Conservation (phyloP, 1,140 invertebrate genomes). For the Sweltsa coloradensis region DNA sequence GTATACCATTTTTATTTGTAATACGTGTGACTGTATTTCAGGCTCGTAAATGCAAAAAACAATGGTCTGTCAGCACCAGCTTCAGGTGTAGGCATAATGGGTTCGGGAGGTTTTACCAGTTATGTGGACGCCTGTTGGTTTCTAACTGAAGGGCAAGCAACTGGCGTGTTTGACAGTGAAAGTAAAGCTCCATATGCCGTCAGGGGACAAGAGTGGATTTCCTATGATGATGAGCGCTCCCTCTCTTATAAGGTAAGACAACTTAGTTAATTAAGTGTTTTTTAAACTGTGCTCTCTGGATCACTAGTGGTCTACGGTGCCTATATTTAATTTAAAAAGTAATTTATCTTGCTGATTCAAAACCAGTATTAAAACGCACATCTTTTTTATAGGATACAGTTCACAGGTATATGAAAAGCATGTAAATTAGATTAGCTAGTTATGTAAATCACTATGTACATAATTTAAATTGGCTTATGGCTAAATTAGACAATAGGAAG, state of each 20-base stretch:
- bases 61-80: slow-evolving; percentile 55
- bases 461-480: no score
- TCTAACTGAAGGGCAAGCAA: slow-evolving; percentile 33
- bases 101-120: slow-evolving; percentile 53
- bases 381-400: no score
- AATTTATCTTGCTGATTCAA: not conserved
- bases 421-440: no score
- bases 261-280: slow-evolving; percentile 10
- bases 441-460: no score
- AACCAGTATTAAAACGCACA: no score
- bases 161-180: slow-evolving; percentile 45
- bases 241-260: slow-evolving; percentile 50
- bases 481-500: no score
- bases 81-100: slow-evolving; percentile 46
- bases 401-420: no score
- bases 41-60: slow-evolving; percentile 52
- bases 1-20: slow-evolving; percentile 8
- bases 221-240: slow-evolving; percentile 70
- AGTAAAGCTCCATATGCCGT: slow-evolving; percentile 68
- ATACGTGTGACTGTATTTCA: no score
- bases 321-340: not conserved
- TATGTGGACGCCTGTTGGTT: slow-evolving; percentile 59
- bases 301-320: not conserved
- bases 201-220: slow-evolving; percentile 69
- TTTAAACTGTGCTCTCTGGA: not conserved